Evolutionary conservation across 2,113 vertebrate species (phyloP).

Genomic region (Albula glossodonta): DNA sequence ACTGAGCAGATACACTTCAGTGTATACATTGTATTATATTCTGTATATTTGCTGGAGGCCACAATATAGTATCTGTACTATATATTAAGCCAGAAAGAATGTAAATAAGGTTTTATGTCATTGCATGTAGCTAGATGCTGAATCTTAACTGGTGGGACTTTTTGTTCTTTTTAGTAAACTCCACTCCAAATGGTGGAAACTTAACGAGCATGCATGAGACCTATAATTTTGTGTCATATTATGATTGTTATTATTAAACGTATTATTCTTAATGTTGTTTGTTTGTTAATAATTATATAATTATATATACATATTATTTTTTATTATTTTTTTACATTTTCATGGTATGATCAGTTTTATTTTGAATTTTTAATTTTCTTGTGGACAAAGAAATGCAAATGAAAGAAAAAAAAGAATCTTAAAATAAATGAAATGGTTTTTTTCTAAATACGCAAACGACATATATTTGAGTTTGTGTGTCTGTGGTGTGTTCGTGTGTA

Average conservation of each 20-base stretch:
- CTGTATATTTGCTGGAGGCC: slow-evolving; percentile 60
- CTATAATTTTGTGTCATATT: slow-evolving; percentile 69
- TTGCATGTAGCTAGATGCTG: slow-evolving; percentile 79
- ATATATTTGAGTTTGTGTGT: slow-evolving; percentile 13
- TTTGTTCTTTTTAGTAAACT: slow-evolving; percentile 71
- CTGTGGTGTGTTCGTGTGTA: slow-evolving; percentile 7
- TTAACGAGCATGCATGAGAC: slow-evolving; percentile 73
- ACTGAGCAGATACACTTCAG: slow-evolving; percentile 28
- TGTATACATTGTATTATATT: slow-evolving; percentile 65
- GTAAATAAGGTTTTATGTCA: slow-evolving; percentile 71
- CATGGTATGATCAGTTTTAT: slow-evolving; percentile 74
- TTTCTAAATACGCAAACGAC: slow-evolving; percentile 51
- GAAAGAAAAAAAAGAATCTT: slow-evolving; percentile 64
- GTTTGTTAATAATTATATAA: slow-evolving; percentile 79
- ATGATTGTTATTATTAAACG: slow-evolving; percentile 43
- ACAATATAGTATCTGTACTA: slow-evolving; percentile 64
- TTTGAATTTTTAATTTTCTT: slow-evolving; percentile 67
- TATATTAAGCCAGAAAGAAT: slow-evolving; percentile 66
- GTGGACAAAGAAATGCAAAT: slow-evolving; percentile 73
- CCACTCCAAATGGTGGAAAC: slow-evolving; percentile 67
- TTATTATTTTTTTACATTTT: slow-evolving; percentile 85
- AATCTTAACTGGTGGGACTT: slow-evolving; percentile 71
- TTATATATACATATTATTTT: slow-evolving; percentile 82
- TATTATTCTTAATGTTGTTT: slow-evolving; percentile 71
- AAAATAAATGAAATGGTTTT: slow-evolving; percentile 76